Conservation (phyloP, 35 echinoderm and acorn worm genomes). For the Ophiothrix spiculata region DNA sequence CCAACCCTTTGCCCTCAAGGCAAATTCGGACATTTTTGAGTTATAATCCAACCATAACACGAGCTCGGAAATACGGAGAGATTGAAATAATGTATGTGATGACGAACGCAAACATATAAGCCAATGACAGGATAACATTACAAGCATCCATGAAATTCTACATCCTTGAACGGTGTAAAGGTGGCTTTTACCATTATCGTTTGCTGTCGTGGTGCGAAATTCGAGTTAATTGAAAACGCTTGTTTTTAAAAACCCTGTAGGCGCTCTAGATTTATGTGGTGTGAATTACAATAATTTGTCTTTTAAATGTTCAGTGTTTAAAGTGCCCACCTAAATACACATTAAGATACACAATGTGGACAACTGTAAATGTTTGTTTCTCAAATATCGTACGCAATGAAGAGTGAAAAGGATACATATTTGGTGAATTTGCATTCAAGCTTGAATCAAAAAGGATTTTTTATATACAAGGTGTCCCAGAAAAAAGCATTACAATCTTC, state of each 20-base stretch:
- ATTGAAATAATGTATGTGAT: background rate
- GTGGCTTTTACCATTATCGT: background rate
- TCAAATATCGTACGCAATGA: background rate
- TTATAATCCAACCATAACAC: background rate
- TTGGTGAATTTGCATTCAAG: constrained; percentile 15
- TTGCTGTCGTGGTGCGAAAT: background rate
- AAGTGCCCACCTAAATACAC: background rate
- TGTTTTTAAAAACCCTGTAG: background rate
- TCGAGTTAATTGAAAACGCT: constrained; percentile 4
- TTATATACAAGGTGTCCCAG: no score
- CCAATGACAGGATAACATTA: background rate
- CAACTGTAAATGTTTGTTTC: background rate
- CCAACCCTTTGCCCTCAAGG: background rate
- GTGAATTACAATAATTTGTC: background rate
- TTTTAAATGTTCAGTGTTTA: background rate
- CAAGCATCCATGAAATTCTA: background rate
- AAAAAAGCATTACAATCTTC: no score
- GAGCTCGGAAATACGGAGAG: background rate
- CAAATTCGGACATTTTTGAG: background rate
- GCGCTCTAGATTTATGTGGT: no score
- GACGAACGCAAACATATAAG: background rate
- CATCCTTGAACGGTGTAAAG: background rate
- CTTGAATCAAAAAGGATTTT: no score
- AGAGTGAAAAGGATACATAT: background rate
- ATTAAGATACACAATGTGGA: background rate